A percentile compares a stretch with the other conserved stretches of the same genome.
Conservation (phyloP, 2,113 vertebrate species). For the Heterotilapia buettikoferi region DNA sequence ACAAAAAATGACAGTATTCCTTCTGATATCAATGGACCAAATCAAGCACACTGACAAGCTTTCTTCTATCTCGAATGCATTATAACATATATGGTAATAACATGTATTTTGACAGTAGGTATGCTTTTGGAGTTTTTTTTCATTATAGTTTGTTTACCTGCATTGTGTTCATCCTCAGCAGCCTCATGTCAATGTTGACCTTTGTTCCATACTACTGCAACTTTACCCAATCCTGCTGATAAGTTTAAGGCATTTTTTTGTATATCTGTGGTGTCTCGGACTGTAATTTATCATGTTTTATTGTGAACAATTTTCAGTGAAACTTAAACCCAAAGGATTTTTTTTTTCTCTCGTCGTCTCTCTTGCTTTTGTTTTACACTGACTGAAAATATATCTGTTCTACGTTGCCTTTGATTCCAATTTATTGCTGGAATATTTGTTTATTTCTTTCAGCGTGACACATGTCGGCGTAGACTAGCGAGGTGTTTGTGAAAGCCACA, state of each 20-base stretch:
- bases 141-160: constrained; percentile 43
- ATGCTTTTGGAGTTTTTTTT: background rate
- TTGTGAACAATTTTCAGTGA: constrained; percentile 59
- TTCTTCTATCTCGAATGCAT: constrained; percentile 52
- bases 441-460: constrained; percentile 49
- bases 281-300: constrained; percentile 56
- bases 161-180: constrained; percentile 36
- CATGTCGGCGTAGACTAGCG: constrained; percentile 31
- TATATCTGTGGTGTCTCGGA: constrained; percentile 48
- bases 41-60: constrained; percentile 63
- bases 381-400: constrained; percentile 60
- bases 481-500: constrained; percentile 47
- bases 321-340: constrained; percentile 67
- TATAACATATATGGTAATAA: constrained; percentile 36
- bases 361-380: constrained; percentile 56
- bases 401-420: constrained; percentile 71
- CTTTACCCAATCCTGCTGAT: constrained; percentile 52
- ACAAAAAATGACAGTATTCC: constrained; percentile 34
- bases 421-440: constrained; percentile 60
- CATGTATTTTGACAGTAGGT: constrained; percentile 31
- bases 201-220: constrained; percentile 45
- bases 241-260: constrained; percentile 27
- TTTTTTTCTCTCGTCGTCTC: constrained; percentile 30
- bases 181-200: constrained; percentile 22
- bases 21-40: constrained; percentile 66